Evolutionary conservation across 2,888 invertebrate genomes (phyloP).

Genomic region (Glyphotaelius pellucidus): DNA sequence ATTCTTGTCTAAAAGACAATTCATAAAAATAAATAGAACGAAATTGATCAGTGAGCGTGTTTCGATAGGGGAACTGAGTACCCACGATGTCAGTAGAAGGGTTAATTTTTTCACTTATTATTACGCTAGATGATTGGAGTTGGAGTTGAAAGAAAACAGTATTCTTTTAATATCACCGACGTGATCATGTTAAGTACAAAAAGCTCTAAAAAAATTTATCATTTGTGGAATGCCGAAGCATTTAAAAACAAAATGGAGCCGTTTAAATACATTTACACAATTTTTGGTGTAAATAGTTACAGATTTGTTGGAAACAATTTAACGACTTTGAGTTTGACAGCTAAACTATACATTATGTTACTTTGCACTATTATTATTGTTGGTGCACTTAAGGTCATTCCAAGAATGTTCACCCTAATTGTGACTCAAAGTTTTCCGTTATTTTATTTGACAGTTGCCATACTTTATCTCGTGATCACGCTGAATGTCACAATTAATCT

Average conservation of each 20-base stretch:
- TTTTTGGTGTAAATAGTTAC: background rate
- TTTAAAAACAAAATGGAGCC: conserved; percentile 8
- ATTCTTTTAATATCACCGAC: background rate
- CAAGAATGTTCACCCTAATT: background rate
- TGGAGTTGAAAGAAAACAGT: background rate
- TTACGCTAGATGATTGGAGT: background rate
- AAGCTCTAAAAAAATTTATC: background rate
- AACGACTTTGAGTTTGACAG: background rate
- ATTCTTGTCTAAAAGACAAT: no score
- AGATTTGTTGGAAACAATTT: background rate
- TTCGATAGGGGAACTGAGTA: no score
- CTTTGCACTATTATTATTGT: background rate
- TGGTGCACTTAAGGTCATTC: background rate
- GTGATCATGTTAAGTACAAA: background rate
- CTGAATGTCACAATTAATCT: background rate
- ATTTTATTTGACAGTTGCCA: background rate
- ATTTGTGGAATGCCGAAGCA: background rate
- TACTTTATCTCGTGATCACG: background rate
- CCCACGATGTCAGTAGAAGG: background rate
- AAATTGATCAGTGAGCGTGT: background rate
- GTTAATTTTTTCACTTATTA: background rate
- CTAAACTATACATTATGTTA: background rate
- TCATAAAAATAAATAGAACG: background rate
- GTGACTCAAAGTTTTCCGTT: background rate
- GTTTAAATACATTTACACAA: background rate